Evolutionary conservation across 2,888 invertebrate species (phyloP), one percentile per base, ranked within the genome.

Genomic region (Hirtodrosophila alboralis): DNA sequence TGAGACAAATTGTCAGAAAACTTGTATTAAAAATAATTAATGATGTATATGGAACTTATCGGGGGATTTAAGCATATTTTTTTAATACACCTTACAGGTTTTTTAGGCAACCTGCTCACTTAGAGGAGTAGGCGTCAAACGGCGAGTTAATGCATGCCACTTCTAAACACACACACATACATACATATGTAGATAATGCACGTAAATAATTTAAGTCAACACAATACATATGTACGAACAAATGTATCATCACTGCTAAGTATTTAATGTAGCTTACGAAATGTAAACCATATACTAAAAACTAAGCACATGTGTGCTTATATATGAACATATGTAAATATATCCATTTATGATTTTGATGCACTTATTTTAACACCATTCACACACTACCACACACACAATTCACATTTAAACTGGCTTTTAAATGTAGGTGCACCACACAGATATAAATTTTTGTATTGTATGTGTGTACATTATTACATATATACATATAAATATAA

Each of bases 131-230:
- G 0, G 9, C 4, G 9, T 10, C 36, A 23, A 4, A 23, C 8
- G 6, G 8, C 9, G 10, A 26, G 26, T 6, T 6, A 10, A 23
- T 4, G 9, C 23, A 34, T 34, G 23, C 10, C 3, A 8, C 18
- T 18, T 13, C 12, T 13, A 5, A 1, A 3, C 13, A 23, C 33
- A 23, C 37, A 21, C 12, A 4, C 2, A 36, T 6, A 2, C 14
- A 23, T 1, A 7, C 3, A 6, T 2, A 34, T 5, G 13, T 8
- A 33, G 8, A 18, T 16, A 16, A 34, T 26, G 12, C 13, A 13
- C 10, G 16, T 16, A 31, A 31, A 31, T 34, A 34, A 52, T 27
- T 27, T 33, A 52, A 52, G 27, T 53, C 52, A 52, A 28, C 47
- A 37, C 7, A 6, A 38, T 38, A 12, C 8, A 23, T 9, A 8